Conservation (phyloP, 2,113 vertebrate species). For the Lontra canadensis region DNA sequence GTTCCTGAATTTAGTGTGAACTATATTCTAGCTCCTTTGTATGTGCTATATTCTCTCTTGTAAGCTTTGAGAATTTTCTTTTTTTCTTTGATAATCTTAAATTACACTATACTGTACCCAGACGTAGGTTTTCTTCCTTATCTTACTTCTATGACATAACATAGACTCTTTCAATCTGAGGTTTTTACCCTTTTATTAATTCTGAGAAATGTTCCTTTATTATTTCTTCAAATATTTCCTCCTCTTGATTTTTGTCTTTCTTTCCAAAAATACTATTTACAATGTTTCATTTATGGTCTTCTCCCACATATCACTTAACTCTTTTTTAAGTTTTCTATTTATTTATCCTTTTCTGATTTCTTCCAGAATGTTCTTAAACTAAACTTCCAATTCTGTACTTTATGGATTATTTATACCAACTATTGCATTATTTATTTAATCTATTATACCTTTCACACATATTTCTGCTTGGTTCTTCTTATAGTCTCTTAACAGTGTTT, state of each 20-base stretch:
- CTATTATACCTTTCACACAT: background rate
- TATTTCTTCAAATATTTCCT: background rate
- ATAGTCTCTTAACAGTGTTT: background rate
- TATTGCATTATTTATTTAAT: background rate
- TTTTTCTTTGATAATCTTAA: background rate
- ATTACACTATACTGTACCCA: background rate
- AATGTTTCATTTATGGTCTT: background rate
- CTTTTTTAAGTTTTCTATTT: background rate
- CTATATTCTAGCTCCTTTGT: background rate
- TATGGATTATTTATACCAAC: background rate
- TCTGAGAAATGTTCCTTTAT: background rate
- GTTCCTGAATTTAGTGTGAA: background rate
- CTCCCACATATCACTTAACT: background rate
- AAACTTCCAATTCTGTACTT: background rate
- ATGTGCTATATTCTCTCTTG: background rate
- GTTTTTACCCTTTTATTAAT: background rate
- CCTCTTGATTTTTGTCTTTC: background rate
- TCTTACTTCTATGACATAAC: background rate
- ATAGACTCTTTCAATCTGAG: background rate
- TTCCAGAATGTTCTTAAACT: background rate
- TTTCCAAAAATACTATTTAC: background rate
- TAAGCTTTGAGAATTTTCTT: background rate
- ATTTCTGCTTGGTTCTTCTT: background rate
- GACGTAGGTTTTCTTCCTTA: background rate
- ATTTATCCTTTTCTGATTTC: background rate